Conservation (phyloP, 2,797 vertebrate genomes). For the Glyptemys insculpta region DNA sequence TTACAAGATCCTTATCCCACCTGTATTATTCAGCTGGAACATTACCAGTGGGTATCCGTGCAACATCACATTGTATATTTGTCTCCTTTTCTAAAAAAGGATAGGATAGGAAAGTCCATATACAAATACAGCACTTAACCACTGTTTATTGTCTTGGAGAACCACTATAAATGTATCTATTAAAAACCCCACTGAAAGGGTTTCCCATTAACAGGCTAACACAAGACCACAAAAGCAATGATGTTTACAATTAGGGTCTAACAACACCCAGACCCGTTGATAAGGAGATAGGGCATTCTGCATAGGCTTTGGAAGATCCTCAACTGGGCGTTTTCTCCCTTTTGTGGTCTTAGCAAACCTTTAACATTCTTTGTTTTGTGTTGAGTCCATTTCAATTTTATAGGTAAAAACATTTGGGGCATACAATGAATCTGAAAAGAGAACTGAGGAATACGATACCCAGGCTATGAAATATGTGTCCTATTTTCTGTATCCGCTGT, state of each 20-base stretch:
- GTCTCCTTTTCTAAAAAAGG: neutral
- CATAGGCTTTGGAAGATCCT: neutral
- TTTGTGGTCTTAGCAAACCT: neutral
- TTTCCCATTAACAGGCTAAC: neutral
- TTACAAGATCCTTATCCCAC: neutral
- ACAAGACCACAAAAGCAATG: neutral
- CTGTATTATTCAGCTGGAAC: neutral
- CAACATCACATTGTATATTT: neutral
- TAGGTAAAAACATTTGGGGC: conserved; percentile 19
- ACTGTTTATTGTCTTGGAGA: neutral
- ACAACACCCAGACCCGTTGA: neutral
- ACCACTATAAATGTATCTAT: neutral
- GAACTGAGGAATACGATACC: conserved; percentile 90
- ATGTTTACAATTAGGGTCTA: neutral
- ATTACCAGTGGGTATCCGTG: rapidly evolving
- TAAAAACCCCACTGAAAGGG: neutral
- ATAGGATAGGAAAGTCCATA: neutral
- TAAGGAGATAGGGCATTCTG: neutral
- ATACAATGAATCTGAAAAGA: conserved; percentile 90
- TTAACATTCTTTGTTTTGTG: neutral
- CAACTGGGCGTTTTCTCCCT: neutral
- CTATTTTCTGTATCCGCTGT: conserved; percentile 94
- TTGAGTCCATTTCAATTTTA: neutral
- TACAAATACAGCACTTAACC: neutral
- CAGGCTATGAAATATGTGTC: conserved; percentile 96